Evolutionary conservation across 2,113 vertebrate genomes (phyloP).

Genomic region (Scolopax mira): DNA sequence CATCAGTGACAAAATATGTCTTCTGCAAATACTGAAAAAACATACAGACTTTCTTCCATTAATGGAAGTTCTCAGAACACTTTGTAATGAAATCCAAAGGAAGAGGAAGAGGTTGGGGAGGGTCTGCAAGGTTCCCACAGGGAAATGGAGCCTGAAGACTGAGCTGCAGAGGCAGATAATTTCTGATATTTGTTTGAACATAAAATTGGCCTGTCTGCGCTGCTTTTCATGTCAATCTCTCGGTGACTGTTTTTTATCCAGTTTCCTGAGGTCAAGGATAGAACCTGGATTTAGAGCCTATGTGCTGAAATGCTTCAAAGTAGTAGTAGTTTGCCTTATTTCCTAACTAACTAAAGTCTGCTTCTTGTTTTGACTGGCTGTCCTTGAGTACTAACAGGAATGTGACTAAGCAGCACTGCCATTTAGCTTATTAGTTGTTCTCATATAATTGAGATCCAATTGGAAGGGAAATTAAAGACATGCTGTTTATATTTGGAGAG

Average conservation of each 20-base stretch:
- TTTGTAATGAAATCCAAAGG: not conserved
- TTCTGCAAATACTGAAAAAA: not conserved
- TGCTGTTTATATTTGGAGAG: not conserved
- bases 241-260: not conserved
- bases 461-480: conserved; percentile 15
- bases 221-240: not conserved
- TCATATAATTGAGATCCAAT: not conserved
- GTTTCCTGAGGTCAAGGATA: conserved; percentile 23
- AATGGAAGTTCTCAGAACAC: not conserved
- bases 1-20: not conserved
- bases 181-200: not conserved
- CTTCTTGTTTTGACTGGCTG: conserved; percentile 18
- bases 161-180: not conserved
- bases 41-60: not conserved
- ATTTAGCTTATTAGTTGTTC: conserved; percentile 27
- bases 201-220: not conserved
- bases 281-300: not conserved
- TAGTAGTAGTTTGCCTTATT: not conserved
- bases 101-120: conserved; percentile 4
- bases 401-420: not conserved
- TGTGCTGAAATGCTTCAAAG: not conserved
- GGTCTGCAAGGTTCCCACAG: not conserved
- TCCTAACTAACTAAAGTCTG: not conserved
- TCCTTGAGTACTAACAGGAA: conserved; percentile 21
- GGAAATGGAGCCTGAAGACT: not conserved